Evolutionary conservation across 37 sponge, comb jelly and placozoan genomes (phyloP).

Genomic region (Aplysina aerophoba): DNA sequence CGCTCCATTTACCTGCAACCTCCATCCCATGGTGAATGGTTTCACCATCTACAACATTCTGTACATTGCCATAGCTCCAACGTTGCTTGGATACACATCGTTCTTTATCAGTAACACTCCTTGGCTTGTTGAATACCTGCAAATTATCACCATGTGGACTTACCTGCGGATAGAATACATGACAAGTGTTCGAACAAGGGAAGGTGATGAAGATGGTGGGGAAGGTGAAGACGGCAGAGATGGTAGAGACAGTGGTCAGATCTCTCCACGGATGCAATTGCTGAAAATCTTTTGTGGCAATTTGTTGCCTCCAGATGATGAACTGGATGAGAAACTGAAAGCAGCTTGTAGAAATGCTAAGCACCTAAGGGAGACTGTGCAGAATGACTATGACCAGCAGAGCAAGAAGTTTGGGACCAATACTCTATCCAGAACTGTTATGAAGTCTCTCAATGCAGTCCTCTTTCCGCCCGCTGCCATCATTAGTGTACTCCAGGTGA

Average conservation of each 20-base stretch:
- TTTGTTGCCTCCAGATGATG: no score
- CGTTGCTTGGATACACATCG: neutral
- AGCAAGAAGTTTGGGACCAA: neutral
- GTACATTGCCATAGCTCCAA: neutral
- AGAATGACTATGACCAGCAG: neutral
- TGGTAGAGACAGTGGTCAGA: no score
- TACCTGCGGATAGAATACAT: no score
- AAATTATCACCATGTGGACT: neutral
- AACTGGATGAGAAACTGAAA: no score
- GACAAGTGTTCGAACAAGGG: no score
- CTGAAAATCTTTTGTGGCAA: neutral
- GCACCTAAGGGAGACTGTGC: no score
- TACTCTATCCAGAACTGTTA: no score
- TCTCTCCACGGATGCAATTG: neutral
- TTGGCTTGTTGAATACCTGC: neutral
- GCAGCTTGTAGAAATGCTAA: no score
- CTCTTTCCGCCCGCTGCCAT: neutral
- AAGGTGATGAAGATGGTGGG: no score
- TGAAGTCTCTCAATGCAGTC: no score
- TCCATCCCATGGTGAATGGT: neutral
- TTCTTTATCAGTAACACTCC: neutral
- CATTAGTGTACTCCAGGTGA: neutral
- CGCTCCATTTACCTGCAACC: no score
- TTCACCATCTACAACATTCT: slow-evolving; percentile 18
- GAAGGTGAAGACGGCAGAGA: no score